Base-by-base conservation (phyloP, 2,797 vertebrate species). In the Jordanella pulchra region DNA sequence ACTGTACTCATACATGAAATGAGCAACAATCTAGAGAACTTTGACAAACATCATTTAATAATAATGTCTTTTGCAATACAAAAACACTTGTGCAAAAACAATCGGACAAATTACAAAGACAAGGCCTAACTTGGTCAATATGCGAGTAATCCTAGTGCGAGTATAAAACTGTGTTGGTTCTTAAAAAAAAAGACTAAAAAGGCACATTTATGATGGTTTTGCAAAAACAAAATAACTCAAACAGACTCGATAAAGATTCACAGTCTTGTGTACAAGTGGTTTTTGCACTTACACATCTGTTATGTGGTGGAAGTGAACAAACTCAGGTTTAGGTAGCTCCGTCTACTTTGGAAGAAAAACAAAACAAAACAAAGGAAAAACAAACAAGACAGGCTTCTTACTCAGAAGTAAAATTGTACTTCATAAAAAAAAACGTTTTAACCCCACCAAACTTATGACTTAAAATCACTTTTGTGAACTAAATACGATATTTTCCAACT, bases 191-290 rank as follows among this genome's bases (percentile, higher is more conserved):
- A 60, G 45, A 87, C 13, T 71, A 79, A 81, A 75, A 75, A 84
- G 71, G 74, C 75, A 85, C 56, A 69, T 75, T 63, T 63, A 71
- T 75, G 71, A 70, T 27, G 17, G 65, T 72, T 81, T 84, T 65
- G 77, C 79, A 77, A 84, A 89, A 89, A 69, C 79, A 69, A 61
- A 21, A 35, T 86, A 87, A 55, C 27, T 83, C 69, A 85, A 67
- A 77, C 76, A 82, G 78, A 87, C 76, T 84, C 77, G 79, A 87
- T 88, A 82, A 83, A 83, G 85, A 90, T 95, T 95, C 94, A 94
- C 94, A 95, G 93, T 94, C 90, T 93, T 89, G 84, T 85, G 90
- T 93, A 93, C 84, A 94, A 98, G 96, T 97, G 97, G 96, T 98
- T 97, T 96, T 93, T 87, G 82, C 94, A 92, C 93, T 93, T 78